A percentile compares a stretch with the other conserved stretches of the same genome.
Evolutionary conservation across 2,113 vertebrate species (phyloP).

Genomic region (Chloropsis cyanopogon): DNA sequence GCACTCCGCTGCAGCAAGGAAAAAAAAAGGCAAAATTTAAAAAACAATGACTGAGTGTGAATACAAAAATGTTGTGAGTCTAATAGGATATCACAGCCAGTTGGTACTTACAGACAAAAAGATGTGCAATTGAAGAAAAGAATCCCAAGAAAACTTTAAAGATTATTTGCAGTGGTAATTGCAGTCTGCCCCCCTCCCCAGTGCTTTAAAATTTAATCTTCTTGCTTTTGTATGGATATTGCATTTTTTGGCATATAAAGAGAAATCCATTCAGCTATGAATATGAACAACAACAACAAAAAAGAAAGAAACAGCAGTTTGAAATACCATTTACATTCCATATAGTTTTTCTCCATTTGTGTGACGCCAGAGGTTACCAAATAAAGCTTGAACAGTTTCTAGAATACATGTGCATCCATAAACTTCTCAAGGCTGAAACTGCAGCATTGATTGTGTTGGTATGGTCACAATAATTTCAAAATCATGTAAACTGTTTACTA

Average conservation of each 20-base stretch:
- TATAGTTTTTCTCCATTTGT: neutral
- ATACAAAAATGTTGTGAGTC: neutral
- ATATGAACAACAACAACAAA: neutral
- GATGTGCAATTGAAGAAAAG: neutral
- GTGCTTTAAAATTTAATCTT: neutral
- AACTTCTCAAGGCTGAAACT: neutral
- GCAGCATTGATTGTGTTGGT: neutral
- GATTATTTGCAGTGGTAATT: neutral
- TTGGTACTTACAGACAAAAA: neutral
- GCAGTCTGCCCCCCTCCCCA: rapidly evolving
- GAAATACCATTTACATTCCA: neutral
- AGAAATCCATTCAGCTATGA: neutral
- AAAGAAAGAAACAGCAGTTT: neutral
- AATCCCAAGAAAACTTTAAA: neutral
- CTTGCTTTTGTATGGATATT: neutral
- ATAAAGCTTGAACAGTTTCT: neutral
- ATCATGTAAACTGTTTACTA: neutral
- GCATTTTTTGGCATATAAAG: neutral
- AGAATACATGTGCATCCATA: neutral
- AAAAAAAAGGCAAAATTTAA: neutral
- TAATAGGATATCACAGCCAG: neutral
- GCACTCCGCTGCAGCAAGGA: constrained; percentile 82
- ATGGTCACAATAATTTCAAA: neutral
- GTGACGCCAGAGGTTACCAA: neutral
- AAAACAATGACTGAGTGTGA: neutral